These are phyloP conservation scores for Mixornis gularis DNA, from an alignment of 2,113 vertebrate genomes.

Conservation along the genomic window DNA sequence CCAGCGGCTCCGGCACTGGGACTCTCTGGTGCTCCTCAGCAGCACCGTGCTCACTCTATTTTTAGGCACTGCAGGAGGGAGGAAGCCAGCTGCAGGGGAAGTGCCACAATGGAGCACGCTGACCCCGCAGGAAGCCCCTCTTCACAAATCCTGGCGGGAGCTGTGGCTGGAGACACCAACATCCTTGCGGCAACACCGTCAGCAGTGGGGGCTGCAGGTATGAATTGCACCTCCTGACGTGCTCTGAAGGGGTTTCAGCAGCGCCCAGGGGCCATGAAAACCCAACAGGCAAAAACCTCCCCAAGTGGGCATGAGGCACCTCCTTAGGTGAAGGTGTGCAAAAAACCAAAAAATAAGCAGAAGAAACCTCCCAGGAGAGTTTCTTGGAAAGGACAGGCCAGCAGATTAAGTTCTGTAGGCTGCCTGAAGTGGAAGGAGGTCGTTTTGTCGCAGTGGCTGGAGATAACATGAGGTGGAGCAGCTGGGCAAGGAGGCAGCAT, in stretches of 20 bases:
- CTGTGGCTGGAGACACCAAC: neutral
- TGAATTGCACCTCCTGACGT: fast-evolving
- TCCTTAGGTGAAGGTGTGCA: neutral
- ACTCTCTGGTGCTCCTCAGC: neutral
- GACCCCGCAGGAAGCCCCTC: neutral
- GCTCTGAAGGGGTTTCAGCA: fast-evolving
- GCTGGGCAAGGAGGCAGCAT: neutral
- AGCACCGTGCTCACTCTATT: neutral
- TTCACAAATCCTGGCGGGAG: neutral
- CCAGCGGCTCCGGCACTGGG: fast-evolving
- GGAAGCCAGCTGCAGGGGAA: conserved; percentile 41
- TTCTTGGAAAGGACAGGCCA: neutral
- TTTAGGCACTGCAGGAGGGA: neutral
- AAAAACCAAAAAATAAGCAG: neutral
- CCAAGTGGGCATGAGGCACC: fast-evolving
- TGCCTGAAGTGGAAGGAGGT: neutral
- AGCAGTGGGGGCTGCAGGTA: fast-evolving
- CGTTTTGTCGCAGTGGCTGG: neutral
- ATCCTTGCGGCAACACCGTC: fast-evolving
- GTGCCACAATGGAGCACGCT: neutral
- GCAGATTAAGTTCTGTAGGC: neutral
- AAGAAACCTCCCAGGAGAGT: neutral
- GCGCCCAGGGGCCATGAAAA: fast-evolving
- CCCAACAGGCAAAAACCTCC: neutral
- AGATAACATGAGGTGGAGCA: fast-evolving